A percentile compares a stretch with the other conserved stretches of the same genome.
phyloP scores from a whole-genome alignment of 1,140 invertebrate species.

The Dendrolimus punctatus region DNA sequence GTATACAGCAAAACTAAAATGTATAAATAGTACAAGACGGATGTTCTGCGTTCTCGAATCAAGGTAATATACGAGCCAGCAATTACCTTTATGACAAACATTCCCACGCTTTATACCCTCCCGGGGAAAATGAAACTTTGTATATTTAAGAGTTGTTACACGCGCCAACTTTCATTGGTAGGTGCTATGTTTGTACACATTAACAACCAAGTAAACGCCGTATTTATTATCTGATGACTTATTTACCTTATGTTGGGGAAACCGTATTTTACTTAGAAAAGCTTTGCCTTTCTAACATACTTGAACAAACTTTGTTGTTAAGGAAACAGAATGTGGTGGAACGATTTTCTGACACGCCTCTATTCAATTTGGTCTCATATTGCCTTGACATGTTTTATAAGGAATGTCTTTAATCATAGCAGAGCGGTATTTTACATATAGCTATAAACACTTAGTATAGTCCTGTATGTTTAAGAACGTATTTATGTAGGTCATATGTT shows the following conservation, averaged over 20 bases:
- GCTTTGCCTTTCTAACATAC: not conserved
- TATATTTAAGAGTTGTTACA: conserved; percentile 25
- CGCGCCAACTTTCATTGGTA: conserved; percentile 23
- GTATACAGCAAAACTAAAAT: not conserved
- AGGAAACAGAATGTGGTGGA: not conserved
- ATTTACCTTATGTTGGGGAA: conserved; percentile 10
- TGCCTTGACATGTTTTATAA: too few relatives aligned
- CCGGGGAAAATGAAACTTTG: conserved; percentile 22
- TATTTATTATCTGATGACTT: conserved; percentile 22
- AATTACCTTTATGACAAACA: conserved; percentile 30
- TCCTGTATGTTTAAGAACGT: too few relatives aligned
- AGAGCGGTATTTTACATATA: too few relatives aligned
- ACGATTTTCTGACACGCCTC: not conserved
- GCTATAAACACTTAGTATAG: too few relatives aligned
- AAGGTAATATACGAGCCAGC: conserved; percentile 28
- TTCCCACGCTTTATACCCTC: conserved; percentile 17
- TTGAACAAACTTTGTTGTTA: not conserved
- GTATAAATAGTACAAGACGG: conserved; percentile 1
- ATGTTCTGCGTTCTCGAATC: conserved; percentile 12
- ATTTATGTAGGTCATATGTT: too few relatives aligned
- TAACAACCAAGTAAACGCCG: conserved; percentile 15
- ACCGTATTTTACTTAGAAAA: not conserved
- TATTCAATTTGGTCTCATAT: not conserved
- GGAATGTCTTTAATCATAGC: too few relatives aligned
- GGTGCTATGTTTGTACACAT: conserved; percentile 18